phyloP scores from a whole-genome alignment of 2,888 invertebrate genomes.

The Polyommatus iphigenia region DNA sequence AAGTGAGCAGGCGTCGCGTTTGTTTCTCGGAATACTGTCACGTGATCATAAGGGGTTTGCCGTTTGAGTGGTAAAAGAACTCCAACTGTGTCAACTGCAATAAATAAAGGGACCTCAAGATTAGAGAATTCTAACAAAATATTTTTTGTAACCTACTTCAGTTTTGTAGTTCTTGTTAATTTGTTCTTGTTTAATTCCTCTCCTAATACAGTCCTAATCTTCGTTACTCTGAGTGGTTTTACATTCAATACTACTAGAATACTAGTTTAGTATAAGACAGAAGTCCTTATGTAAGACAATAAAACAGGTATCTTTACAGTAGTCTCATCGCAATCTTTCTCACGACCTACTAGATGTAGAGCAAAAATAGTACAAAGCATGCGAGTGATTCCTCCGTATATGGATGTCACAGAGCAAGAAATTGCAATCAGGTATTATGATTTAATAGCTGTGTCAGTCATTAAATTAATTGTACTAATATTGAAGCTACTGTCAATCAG shows the following conservation, averaged over 20 bases:
- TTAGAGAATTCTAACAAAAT: not conserved
- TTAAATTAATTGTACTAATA: not conserved
- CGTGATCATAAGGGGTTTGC: conserved; percentile 22
- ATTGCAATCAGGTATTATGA: not conserved
- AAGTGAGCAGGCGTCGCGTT: conserved; percentile 34
- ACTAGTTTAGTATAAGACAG: not conserved
- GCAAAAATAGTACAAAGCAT: conserved; percentile 29
- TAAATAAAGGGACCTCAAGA: not conserved
- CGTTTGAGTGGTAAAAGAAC: not conserved
- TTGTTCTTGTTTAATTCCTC: not conserved
- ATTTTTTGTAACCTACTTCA: not conserved
- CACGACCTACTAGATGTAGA: conserved; percentile 31
- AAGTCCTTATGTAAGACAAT: not conserved
- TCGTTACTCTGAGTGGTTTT: not conserved
- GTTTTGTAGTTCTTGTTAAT: not conserved
- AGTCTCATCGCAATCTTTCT: conserved; percentile 32
- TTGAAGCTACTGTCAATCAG: not conserved
- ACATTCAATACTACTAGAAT: not conserved
- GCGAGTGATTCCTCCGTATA: conserved; percentile 41
- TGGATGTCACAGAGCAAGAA: conserved; percentile 44
- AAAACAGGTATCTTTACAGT: conserved; percentile 25
- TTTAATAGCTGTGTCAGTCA: not conserved
- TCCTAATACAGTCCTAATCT: not conserved
- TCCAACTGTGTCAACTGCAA: conserved; percentile 5
- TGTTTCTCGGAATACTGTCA: conserved; percentile 36